Evolutionary conservation across 2,113 vertebrate genomes (phyloP).

Genomic region (Brienomyrus brachyistius): DNA sequence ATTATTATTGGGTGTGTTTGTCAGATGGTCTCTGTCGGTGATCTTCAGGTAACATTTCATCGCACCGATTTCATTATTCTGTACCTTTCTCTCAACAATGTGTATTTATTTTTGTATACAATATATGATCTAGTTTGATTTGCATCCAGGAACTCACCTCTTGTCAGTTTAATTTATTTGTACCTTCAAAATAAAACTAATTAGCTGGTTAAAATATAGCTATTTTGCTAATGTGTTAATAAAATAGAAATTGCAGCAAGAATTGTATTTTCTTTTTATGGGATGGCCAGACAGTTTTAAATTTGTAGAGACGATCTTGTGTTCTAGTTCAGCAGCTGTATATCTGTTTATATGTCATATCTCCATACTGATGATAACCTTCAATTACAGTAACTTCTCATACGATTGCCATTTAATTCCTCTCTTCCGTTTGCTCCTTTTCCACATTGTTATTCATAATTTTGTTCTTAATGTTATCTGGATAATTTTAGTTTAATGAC

Average conservation of each 20-base stretch:
- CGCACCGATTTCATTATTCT: neutral
- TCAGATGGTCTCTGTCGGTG: neutral
- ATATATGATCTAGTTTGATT: neutral
- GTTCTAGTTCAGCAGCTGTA: neutral
- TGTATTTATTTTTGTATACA: neutral
- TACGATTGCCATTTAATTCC: neutral
- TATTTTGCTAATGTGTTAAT: neutral
- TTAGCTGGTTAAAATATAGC: neutral
- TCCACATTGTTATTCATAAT: neutral
- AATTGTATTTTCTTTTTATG: neutral
- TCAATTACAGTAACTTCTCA: neutral
- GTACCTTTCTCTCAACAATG: neutral
- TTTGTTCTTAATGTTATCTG: neutral
- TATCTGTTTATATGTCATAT: neutral
- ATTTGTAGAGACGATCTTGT: neutral
- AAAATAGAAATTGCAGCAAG: neutral
- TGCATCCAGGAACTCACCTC: neutral
- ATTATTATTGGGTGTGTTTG: neutral
- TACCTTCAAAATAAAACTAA: neutral
- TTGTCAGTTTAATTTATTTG: neutral
- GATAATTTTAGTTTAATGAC: neutral
- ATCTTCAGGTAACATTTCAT: neutral
- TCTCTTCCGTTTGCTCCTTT: neutral
- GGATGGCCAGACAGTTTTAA: neutral
- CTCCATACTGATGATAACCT: neutral